A percentile compares a stretch with the other conserved stretches of the same genome.
These are phyloP conservation scores for Malaclemys terrapin DNA, from an alignment of 2,113 vertebrate genomes.

Conservation along the genomic window DNA sequence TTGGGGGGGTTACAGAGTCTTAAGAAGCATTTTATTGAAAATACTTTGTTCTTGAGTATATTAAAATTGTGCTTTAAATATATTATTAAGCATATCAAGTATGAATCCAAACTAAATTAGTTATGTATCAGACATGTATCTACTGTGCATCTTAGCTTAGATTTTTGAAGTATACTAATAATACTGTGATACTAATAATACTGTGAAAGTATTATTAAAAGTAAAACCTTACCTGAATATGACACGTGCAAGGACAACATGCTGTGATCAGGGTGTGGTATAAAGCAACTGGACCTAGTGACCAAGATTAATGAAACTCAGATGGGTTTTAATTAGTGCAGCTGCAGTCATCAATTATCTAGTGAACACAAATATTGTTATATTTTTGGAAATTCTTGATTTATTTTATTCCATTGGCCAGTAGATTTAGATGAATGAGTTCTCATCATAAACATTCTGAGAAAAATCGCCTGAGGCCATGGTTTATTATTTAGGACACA, in stretches of 20 bases:
- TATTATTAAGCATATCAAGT: conserved; percentile 1
- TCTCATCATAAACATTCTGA: conserved; percentile 93
- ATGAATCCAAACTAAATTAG: not conserved
- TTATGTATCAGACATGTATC: not conserved
- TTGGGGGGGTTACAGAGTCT: not conserved
- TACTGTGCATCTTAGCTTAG: not conserved
- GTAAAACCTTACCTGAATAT: conserved; percentile 78
- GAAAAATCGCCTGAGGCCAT: conserved; percentile 81
- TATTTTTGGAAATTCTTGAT: conserved; percentile 97
- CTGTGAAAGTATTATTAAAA: not conserved
- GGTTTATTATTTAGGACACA: conserved; percentile 87
- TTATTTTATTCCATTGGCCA: conserved; percentile 95
- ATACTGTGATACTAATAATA: not conserved
- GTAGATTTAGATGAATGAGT: conserved; percentile 97
- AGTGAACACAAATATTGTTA: conserved; percentile 99
- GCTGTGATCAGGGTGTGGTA: conserved; percentile 83
- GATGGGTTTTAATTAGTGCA: conserved; percentile 97
- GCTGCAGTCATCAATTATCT: conserved; percentile 97
- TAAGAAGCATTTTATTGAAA: not conserved
- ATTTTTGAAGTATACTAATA: not conserved
- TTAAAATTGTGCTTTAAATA: not conserved
- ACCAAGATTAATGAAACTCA: conserved; percentile 99
- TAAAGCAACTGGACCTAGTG: conserved; percentile 85
- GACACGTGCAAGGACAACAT: conserved; percentile 82
- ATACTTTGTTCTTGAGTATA: not conserved